Base-by-base conservation (phyloP, 2,113 vertebrate genomes). In the Pluvialis apricaria region DNA sequence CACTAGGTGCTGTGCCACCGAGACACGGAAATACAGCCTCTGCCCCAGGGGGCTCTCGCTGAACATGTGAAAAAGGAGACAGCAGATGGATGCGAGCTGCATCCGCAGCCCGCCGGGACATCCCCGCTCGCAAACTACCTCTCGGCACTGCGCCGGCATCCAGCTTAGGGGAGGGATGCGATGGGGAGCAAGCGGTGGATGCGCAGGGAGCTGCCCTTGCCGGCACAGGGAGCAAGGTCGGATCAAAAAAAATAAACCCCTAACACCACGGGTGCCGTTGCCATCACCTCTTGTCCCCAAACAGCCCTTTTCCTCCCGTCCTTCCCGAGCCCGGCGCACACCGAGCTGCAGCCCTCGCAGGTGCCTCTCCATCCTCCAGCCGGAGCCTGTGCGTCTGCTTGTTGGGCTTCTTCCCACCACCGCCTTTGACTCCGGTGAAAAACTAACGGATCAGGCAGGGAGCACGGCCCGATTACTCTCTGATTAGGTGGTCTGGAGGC, bases 361-460 rank as follows among this genome's bases (percentile, higher is more conserved):
- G 51, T 57, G 49, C 44, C 11, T 44, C 38, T 38, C 85, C 2
- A 2, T 66, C 72, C 88, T 61, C 72, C 64, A 88, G 49, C 78
- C 42, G 81, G 65, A 69, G 62, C 54, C 52, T 83, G 73, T 68
- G 20, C 71, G 75, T 65, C 83, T 87, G 71, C 90, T 82, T 86
- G 81, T 82, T 86, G 81, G 36, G 44, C 40, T 95, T 88, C 81
- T 71, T 91, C 47, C 38, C 15, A 9, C 80, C 40, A 79, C 92
- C n/a, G 73, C 44, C 62, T 93, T 90, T 82, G 86, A 85, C 69
- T 83, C 72, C 5, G 26, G 36, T 52, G n/a, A 76, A 75, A 92
- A 94, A 86, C 57, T 60, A 95, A 98, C 70, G 55, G 95, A 78
- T 45, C 31, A 76, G 68, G 69, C 79, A 86, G 93, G 81, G 76